Percentiles rank a stretch among this genome's conserved stretches.
Conservation (phyloP, 2,888 invertebrate genomes). For the Synergus japonicus region DNA sequence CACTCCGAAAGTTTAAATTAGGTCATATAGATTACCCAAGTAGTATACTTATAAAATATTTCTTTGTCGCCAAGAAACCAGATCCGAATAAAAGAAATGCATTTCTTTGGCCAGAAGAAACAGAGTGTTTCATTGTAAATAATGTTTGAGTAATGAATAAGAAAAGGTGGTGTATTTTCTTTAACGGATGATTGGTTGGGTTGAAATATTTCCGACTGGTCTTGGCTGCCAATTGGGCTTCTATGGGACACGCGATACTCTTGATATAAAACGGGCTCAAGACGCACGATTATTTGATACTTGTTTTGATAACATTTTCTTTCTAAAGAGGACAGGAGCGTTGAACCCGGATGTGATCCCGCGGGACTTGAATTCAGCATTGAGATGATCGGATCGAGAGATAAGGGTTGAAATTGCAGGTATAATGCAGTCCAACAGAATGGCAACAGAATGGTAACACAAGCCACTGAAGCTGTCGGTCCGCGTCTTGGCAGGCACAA, state of each 20-base stretch:
- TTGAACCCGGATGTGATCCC: conserved; percentile 45
- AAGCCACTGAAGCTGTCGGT: conserved; percentile 61
- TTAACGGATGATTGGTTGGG: conserved; percentile 11
- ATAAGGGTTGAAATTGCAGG: conserved; percentile 74
- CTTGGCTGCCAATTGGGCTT: conserved; percentile 27
- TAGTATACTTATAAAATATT: too few species aligned
- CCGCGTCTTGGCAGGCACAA: conserved; percentile 56
- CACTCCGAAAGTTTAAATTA: too few species aligned
- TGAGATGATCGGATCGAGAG: conserved; percentile 67
- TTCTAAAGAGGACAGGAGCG: conserved; percentile 24
- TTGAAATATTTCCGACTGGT: conserved; percentile 13
- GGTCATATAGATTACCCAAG: too few species aligned
- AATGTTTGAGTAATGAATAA: background rate
- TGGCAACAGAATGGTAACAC: conserved; percentile 71
- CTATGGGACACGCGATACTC: conserved; percentile 13
- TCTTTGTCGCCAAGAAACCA: background rate
- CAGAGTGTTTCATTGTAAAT: background rate
- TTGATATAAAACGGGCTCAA: conserved; percentile 29
- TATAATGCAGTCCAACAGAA: conserved; percentile 70
- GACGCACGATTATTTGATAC: conserved; percentile 36
- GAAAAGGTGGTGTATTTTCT: conserved; percentile 13
- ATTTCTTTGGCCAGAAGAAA: background rate
- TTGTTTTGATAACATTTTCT: conserved; percentile 42
- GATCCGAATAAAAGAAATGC: background rate
- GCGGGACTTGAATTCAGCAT: conserved; percentile 48